phyloP scores from a whole-genome alignment of 2,888 invertebrate genomes.

The Stictocephala bisonia region DNA sequence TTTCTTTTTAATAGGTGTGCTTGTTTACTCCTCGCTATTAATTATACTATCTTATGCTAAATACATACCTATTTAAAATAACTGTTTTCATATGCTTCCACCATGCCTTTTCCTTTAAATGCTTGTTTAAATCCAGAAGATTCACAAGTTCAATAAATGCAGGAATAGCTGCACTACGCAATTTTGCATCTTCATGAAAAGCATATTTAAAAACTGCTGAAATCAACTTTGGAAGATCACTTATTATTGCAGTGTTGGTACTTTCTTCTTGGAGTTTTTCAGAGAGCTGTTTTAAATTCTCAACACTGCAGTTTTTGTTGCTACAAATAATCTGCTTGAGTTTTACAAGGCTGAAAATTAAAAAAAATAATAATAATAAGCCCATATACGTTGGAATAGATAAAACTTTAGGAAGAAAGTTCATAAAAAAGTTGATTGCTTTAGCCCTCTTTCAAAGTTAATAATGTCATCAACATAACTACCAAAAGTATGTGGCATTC shows the following conservation, averaged over 20 bases:
- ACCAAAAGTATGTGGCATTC: no score
- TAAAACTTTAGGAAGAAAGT: no score
- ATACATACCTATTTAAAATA: conserved; percentile 21
- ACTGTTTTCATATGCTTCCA: conserved; percentile 16
- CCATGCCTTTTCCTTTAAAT: conserved; percentile 30
- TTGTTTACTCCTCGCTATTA: no score
- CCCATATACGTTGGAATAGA: no score
- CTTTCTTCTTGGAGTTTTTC: conserved; percentile 6
- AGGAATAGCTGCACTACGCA: conserved; percentile 16
- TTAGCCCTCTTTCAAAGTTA: no score
- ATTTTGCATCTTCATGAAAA: conserved; percentile 1
- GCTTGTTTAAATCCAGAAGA: conserved; percentile 18
- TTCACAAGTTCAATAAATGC: conserved; percentile 1
- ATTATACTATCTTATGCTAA: no score
- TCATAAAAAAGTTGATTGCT: no score
- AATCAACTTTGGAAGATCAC: conserved; percentile 27
- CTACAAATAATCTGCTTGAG: neutral
- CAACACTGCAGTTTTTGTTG: conserved; percentile 11
- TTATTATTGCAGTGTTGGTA: neutral
- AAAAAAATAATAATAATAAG: no score
- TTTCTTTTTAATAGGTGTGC: no score
- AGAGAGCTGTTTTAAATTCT: neutral
- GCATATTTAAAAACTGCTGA: conserved; percentile 23
- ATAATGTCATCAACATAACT: no score
- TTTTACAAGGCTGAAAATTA: conserved; percentile 12